phyloP scores from a whole-genome alignment of 2,113 vertebrate species.

The Hyla sarda region DNA sequence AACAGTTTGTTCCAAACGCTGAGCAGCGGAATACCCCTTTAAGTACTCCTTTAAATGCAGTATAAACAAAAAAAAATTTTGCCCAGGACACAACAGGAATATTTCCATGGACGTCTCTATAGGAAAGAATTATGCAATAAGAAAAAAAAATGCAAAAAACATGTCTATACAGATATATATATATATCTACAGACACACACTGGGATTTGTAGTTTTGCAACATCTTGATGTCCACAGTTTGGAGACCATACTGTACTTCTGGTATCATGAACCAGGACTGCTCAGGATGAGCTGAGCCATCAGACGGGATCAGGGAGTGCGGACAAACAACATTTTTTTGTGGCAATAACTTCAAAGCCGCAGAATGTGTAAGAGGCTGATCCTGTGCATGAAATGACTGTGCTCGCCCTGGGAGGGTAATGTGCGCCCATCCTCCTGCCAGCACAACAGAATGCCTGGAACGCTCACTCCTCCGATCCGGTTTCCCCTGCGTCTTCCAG shows the following conservation, averaged over 20 bases:
- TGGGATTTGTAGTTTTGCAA: too few species aligned
- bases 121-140: too few species aligned
- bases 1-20: too few species aligned
- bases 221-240: too few species aligned
- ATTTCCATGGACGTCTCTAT: too few species aligned
- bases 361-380: background rate
- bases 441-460: slow-evolving; percentile 39
- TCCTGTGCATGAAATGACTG: background rate
- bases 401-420: background rate
- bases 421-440: slow-evolving; percentile 23
- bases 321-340: background rate
- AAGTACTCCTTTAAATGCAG: too few species aligned
- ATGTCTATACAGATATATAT: too few species aligned
- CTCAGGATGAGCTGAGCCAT: background rate
- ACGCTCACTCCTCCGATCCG: background rate
- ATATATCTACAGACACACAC: too few species aligned
- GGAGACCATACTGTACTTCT: background rate
- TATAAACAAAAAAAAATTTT: too few species aligned
- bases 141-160: too few species aligned
- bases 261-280: background rate
- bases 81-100: too few species aligned
- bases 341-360: background rate
- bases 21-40: too few species aligned
- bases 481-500: slow-evolving; percentile 3
- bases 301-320: background rate